Evolutionary conservation across 2,113 vertebrate genomes (phyloP), one percentile per base, ranked within the genome.

Genomic region (Galemys pyrenaicus): DNA sequence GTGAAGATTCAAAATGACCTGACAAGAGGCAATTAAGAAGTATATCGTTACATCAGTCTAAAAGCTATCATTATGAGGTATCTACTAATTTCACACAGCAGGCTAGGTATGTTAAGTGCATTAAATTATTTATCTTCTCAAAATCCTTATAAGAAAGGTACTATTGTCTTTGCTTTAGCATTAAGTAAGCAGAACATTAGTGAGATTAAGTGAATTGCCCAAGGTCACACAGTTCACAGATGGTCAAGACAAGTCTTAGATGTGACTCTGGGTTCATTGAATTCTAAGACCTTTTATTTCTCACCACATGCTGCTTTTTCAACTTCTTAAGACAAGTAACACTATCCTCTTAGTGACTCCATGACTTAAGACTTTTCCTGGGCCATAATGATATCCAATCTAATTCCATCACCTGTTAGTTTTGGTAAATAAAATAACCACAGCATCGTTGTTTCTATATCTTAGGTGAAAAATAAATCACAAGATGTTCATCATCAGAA

Each of bases 391-490:
- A 87, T 56, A 90, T 67, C 65, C 35, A 94, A 56, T 93, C 68
- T 77, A 65, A 44, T 87, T 91, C 49, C 16, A 84, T 67, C 70
- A 87, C 81, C 74, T 87, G 32, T 56, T 74, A n/a, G 30, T 89
- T 92, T 92, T 30, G 46, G 41, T 83, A 96, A 87, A 75, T 93
- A 93, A 93, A 89, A 89, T 83, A 74, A 60, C 44, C 92, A 71
- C 6, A 81, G 54, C 49, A 80, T 65, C 22, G 77, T 86, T 71
- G 84, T 87, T 82, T 84, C 70, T 71, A 6, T 41, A 6, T 73
- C 56, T 71, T 80, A 44, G 46, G 32, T n/a, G 26, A 46, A 93
- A 95, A 95, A 93, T 70, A 89, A 91, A 75, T 49, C 58, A 90
- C 9, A 5, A 13, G 15, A 6, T 82, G 68, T 62, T 92, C 15